Conservation (phyloP, 1,140 invertebrate genomes). For the Battus philenor region DNA sequence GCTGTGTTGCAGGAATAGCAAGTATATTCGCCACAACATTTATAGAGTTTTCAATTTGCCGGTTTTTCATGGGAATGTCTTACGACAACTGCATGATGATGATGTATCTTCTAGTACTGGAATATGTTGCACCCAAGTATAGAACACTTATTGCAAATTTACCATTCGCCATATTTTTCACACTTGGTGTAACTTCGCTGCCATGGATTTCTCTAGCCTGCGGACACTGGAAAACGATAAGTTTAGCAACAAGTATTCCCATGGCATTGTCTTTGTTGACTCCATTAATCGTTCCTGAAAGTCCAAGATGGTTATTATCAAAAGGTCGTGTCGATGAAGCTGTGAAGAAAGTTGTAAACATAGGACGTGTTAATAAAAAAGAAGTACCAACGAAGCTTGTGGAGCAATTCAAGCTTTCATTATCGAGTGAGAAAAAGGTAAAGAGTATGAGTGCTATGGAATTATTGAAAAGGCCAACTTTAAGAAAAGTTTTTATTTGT, state of each 20-base stretch:
- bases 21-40: constrained; percentile 79
- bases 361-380: constrained; percentile 51
- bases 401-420: constrained; percentile 43
- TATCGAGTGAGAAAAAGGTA: constrained; percentile 25
- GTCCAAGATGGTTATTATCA: constrained; percentile 83
- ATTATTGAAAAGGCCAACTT: constrained; percentile 39
- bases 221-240: constrained; percentile 81
- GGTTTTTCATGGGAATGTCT: constrained; percentile 81
- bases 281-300: constrained; percentile 82
- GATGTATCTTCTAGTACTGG: constrained; percentile 76
- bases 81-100: constrained; percentile 91
- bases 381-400: constrained; percentile 40
- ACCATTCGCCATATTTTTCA: constrained; percentile 79
- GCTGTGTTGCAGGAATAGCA: constrained; percentile 79
- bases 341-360: constrained; percentile 72
- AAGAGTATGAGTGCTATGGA: constrained; percentile 32
- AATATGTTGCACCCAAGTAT: constrained; percentile 79
- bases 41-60: constrained; percentile 76
- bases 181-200: constrained; percentile 77
- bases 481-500: constrained; percentile 44
- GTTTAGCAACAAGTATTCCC: constrained; percentile 76
- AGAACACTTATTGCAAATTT: constrained; percentile 79
- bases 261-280: constrained; percentile 56
- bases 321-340: constrained; percentile 81
- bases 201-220: constrained; percentile 81